Percentiles rank a stretch among this genome's conserved stretches.
phyloP scores from a whole-genome alignment of 2,113 vertebrate genomes.

The Balaeniceps rex region DNA sequence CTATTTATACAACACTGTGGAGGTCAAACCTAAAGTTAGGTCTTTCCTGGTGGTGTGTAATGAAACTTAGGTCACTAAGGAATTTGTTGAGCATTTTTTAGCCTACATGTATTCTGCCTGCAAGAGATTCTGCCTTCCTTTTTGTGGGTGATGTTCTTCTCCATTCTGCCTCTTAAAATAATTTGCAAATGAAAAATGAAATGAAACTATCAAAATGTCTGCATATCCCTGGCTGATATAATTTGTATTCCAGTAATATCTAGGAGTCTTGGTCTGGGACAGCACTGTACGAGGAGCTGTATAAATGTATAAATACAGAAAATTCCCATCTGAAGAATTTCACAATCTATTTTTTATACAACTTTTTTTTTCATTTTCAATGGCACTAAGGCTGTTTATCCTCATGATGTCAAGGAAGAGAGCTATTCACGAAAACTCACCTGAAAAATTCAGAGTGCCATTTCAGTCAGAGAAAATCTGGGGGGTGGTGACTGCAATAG shows the following conservation, averaged over 20 bases:
- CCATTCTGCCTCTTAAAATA: not conserved
- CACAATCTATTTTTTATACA: not conserved
- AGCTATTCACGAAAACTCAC: not conserved
- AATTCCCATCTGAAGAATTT: not conserved
- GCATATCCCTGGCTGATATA: not conserved
- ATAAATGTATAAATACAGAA: not conserved
- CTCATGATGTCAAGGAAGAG: not conserved
- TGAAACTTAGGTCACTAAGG: not conserved
- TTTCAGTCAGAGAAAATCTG: not conserved
- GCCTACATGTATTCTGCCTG: not conserved
- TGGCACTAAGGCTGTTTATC: not conserved
- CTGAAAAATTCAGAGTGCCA: not conserved
- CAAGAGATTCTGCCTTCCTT: not conserved
- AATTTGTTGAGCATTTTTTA: not conserved
- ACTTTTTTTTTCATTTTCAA: not conserved
- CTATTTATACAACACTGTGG: constrained; percentile 66
- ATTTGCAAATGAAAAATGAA: not conserved
- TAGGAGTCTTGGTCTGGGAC: not conserved
- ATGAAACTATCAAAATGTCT: not conserved
- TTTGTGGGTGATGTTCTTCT: not conserved
- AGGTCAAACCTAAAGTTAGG: constrained; percentile 56
- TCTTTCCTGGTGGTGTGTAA: constrained; percentile 16
- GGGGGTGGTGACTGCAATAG: not conserved
- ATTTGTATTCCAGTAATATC: not conserved
- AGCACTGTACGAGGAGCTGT: not conserved